These are phyloP conservation scores for Botia kubotai DNA, from an alignment of 2,797 vertebrate genomes.

Conservation along the genomic window DNA sequence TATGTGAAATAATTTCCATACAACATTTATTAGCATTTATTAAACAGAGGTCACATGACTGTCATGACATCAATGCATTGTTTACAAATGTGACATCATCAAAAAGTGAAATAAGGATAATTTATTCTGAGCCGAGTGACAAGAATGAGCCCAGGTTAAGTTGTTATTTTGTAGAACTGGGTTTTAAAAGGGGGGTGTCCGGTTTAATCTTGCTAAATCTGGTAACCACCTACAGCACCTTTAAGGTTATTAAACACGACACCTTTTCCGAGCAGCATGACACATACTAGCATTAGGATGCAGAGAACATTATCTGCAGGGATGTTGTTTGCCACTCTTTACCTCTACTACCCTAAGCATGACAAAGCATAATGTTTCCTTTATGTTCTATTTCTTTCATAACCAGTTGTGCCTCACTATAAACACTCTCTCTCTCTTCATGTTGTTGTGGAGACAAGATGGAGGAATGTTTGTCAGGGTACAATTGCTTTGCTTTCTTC, in stretches of 20 bases:
- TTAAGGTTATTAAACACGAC: neutral
- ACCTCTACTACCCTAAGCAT: slow-evolving; percentile 26
- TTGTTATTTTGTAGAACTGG: too few species aligned
- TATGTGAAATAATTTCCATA: too few species aligned
- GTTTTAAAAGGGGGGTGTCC: neutral
- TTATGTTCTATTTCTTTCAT: neutral
- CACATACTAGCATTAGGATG: slow-evolving; percentile 19
- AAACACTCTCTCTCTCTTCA: slow-evolving; percentile 26
- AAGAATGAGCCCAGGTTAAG: too few species aligned
- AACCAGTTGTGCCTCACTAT: slow-evolving; percentile 6
- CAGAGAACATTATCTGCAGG: neutral
- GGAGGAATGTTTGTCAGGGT: slow-evolving; percentile 44
- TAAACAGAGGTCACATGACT: too few species aligned
- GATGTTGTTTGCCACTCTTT: slow-evolving; percentile 25
- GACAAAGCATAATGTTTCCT: slow-evolving; percentile 4
- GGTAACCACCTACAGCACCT: neutral
- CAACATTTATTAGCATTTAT: too few species aligned
- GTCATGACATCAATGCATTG: too few species aligned
- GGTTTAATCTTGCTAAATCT: neutral
- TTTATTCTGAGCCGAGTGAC: too few species aligned
- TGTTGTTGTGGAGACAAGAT: slow-evolving; percentile 44
- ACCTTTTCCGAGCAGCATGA: slow-evolving; percentile 32
- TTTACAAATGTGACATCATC: too few species aligned
- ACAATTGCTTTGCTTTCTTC: slow-evolving; percentile 49
- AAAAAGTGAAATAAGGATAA: too few species aligned